Evolutionary conservation across 2,888 invertebrate genomes (phyloP).

Genomic region (Phalera bucephala): DNA sequence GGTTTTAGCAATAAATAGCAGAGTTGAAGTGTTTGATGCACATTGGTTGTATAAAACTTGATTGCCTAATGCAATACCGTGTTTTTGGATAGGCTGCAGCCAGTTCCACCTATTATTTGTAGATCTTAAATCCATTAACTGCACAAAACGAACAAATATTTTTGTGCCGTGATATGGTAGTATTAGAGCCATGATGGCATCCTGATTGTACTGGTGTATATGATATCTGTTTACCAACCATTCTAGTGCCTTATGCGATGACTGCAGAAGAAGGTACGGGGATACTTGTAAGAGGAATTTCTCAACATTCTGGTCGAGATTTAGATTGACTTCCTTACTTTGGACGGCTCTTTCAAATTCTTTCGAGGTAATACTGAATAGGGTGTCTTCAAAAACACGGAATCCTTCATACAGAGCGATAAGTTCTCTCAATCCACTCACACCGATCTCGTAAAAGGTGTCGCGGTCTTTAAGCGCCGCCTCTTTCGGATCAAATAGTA

Average conservation of each 20-base stretch:
- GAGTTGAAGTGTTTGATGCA: constrained; percentile 68
- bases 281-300: constrained; percentile 91
- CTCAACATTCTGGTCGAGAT: constrained; percentile 88
- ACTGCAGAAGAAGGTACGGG: constrained; percentile 93
- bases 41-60: constrained; percentile 88
- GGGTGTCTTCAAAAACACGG: constrained; percentile 86
- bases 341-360: constrained; percentile 92
- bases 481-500: constrained; percentile 95
- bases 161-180: constrained; percentile 97
- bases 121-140: constrained; percentile 87
- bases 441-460: constrained; percentile 93
- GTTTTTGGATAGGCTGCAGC: constrained; percentile 88
- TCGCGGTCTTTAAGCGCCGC: constrained; percentile 93
- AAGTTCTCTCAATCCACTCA: constrained; percentile 93
- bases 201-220: constrained; percentile 94
- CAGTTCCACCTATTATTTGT: constrained; percentile 88
- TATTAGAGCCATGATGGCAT: constrained; percentile 90
- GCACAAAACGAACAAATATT: constrained; percentile 92
- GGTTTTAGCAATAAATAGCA: constrained; percentile 56
- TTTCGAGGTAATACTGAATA: constrained; percentile 91
- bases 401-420: constrained; percentile 89
- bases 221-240: constrained; percentile 96
- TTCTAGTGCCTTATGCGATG: constrained; percentile 94
- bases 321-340: constrained; percentile 87
- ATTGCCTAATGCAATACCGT: constrained; percentile 89